Evolutionary conservation across 1,140 invertebrate species (phyloP), one percentile per base, ranked within the genome.

Genomic region (Danaus plexippus): DNA sequence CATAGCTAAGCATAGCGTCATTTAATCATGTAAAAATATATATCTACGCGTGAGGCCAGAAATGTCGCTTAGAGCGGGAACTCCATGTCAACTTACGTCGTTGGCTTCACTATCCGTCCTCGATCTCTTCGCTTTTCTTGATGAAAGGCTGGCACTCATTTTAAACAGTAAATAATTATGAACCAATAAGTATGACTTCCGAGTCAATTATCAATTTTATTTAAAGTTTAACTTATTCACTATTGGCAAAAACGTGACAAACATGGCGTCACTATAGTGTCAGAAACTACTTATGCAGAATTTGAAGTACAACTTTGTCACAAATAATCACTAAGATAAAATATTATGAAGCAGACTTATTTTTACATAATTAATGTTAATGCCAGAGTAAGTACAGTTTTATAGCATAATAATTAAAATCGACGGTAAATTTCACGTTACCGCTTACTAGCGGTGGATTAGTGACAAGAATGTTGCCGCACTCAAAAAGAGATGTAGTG

Each of bases 231-330:
- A 74, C 61, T 62, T 70, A 72, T 73, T 73, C 70, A 73, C 64
- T 68, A 77, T 64, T 76, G 60, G 69, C 64, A 75, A 84, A 84
- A 84, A 81, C 78, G 80, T 81, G 78, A 81, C 75, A 79, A 84
- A 81, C 71, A 84, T 84, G 80, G 80, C 80, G 78, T 72, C 77
- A 52, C 42, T 50, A 56, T 55, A 15, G 57, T 61, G 59, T 62
- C 48, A 60, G 53, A 52, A 53, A 41, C 48, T 53, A 48, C 54
- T 40, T 47, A 52, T 43, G 11, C 47, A 12, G 12, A 53, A 43
- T 22, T 54, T 50, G 41, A 44, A 32, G n/a, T n/a, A 10, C 22
- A 52, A 40, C n/a, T 32, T 43, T 32, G 43, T 44, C 45, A 53
- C 50, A 43, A 58, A 9, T 40, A 13, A 48, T 32, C 46, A 58